These are phyloP conservation scores for Gyrodactylus bullatarudis DNA, from an alignment of 1,140 invertebrate genomes.

Conservation along the genomic window DNA sequence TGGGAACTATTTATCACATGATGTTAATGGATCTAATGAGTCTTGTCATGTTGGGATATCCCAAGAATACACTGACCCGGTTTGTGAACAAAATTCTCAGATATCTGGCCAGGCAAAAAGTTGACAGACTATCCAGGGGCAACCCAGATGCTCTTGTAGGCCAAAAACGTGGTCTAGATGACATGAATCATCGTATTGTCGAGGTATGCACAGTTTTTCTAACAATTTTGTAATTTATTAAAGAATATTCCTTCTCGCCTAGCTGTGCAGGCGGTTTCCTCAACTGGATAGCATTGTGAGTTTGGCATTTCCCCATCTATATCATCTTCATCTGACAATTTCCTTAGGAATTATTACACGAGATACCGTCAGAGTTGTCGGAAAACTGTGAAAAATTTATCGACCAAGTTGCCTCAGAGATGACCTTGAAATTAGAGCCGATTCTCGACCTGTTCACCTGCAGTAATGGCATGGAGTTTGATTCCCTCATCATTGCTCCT, in stretches of 20 bases:
- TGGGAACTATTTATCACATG: neutral
- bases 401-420: neutral
- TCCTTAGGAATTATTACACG: neutral
- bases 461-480: neutral
- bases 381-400: neutral
- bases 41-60: neutral
- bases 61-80: neutral
- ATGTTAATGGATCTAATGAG: neutral
- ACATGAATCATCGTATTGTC: too few species aligned
- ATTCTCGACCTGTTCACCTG: neutral
- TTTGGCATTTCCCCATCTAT: neutral
- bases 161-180: too few species aligned
- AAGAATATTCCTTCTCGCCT: too few species aligned
- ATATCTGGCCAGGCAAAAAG: neutral
- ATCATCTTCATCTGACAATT: neutral
- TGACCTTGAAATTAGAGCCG: neutral
- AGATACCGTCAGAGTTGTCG: neutral
- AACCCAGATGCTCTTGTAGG: too few species aligned
- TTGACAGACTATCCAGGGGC: too few species aligned
- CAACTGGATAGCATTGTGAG: neutral
- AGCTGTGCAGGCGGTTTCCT: neutral
- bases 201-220: too few species aligned
- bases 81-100: neutral
- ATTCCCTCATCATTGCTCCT: conserved; percentile 32
- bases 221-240: neutral